These are phyloP conservation scores for Struthidea cinerea DNA, from an alignment of 2,113 vertebrate species.

Conservation along the genomic window DNA sequence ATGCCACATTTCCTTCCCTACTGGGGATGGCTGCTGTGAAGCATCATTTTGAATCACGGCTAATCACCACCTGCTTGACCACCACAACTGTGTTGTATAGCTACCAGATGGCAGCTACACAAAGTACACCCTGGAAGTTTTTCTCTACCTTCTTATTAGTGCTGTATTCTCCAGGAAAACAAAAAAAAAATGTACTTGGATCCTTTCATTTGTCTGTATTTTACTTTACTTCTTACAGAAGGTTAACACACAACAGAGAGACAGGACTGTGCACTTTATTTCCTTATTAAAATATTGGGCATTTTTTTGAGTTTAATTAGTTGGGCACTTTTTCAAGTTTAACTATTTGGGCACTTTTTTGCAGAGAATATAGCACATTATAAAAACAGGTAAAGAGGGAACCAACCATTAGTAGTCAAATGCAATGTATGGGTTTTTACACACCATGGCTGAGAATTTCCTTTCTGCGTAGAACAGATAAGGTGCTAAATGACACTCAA, in stretches of 20 bases:
- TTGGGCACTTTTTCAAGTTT: not conserved
- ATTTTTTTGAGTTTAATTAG: not conserved
- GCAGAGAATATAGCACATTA: not conserved
- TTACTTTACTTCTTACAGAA: not conserved
- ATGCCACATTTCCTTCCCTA: not conserved
- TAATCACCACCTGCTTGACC: constrained; percentile 32
- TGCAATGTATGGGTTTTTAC: not conserved
- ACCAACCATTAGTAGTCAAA: not conserved
- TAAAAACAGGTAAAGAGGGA: not conserved
- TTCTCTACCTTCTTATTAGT: not conserved
- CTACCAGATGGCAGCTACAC: constrained; percentile 1
- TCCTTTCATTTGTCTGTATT: not conserved
- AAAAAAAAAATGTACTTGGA: not conserved
- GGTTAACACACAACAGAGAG: not conserved
- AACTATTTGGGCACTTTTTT: not conserved
- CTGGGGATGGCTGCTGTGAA: not conserved
- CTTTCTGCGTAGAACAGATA: not conserved
- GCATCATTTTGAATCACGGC: not conserved
- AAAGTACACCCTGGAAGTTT: not conserved
- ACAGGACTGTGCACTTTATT: not conserved
- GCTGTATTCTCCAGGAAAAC: not conserved
- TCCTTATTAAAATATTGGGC: not conserved
- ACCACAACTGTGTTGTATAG: not conserved
- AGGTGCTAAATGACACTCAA: not conserved
- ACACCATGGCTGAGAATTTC: not conserved